These are phyloP conservation scores for Pelodytes ibericus DNA, from an alignment of 2,797 vertebrate species.

Conservation along the genomic window DNA sequence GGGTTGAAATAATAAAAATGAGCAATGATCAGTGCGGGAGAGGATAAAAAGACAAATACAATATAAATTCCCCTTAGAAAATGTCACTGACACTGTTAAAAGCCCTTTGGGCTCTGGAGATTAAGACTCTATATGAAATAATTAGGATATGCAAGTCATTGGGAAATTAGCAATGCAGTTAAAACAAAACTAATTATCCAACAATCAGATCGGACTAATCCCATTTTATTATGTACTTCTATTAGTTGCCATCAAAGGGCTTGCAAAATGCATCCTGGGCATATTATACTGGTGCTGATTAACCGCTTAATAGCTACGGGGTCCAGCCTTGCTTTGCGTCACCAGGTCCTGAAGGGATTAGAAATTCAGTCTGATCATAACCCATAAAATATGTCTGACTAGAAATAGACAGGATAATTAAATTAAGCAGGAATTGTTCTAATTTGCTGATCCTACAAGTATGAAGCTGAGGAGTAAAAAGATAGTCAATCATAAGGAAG, in stretches of 20 bases:
- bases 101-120: constrained; percentile 52
- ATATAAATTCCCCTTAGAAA: constrained; percentile 52
- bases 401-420: constrained; percentile 20
- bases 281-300: constrained; percentile 16
- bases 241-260: constrained; percentile 51
- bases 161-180: constrained; percentile 53
- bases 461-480: not conserved
- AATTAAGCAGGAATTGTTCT: not conserved
- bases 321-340: not conserved
- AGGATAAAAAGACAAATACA: constrained; percentile 50
- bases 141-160: constrained; percentile 53
- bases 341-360: constrained; percentile 7
- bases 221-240: constrained; percentile 51
- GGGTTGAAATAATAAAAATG: constrained; percentile 44
- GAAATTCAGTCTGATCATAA: constrained; percentile 21
- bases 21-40: constrained; percentile 29
- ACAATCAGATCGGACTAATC: constrained; percentile 45
- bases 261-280: constrained; percentile 37
- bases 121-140: constrained; percentile 51
- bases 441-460: constrained; percentile 21
- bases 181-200: constrained; percentile 58
- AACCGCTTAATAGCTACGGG: constrained; percentile 7
- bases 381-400: not conserved
- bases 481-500: constrained; percentile 1
- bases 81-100: constrained; percentile 54